Evolutionary conservation across 2,888 invertebrate species (phyloP).

Genomic region (Alcis repandata): DNA sequence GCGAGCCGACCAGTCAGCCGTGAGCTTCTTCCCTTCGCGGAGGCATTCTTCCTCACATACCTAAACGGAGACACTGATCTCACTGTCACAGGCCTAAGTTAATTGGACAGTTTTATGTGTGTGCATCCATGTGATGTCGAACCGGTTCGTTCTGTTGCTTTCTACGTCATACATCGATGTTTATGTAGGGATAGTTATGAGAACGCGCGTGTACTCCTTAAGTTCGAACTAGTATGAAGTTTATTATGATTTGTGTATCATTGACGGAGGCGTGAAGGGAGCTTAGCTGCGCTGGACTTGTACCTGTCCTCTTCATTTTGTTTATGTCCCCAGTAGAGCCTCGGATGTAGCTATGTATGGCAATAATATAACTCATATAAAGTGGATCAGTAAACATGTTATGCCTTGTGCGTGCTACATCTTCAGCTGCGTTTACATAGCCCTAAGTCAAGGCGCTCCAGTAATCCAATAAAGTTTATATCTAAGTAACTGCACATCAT

Average conservation of each 20-base stretch:
- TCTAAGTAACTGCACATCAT: conserved; percentile 12
- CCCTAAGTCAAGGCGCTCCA: conserved; percentile 2
- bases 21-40: conserved; percentile 65
- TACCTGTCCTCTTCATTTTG: conserved; percentile 69
- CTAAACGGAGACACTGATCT: conserved; percentile 67
- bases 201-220: conserved; percentile 59
- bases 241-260: conserved; percentile 82
- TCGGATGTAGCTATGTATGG: conserved; percentile 47
- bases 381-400: conserved; percentile 28
- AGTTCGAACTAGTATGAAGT: conserved; percentile 68
- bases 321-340: conserved; percentile 59
- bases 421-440: conserved; percentile 10
- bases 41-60: conserved; percentile 55
- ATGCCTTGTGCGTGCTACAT: conserved; percentile 13
- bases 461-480: conserved; percentile 22
- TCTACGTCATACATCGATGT: conserved; percentile 79
- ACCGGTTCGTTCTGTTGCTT: conserved; percentile 81
- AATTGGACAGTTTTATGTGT: conserved; percentile 78
- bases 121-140: conserved; percentile 77
- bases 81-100: conserved; percentile 76
- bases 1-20: conserved; percentile 67
- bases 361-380: conserved; percentile 36
- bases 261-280: conserved; percentile 74
- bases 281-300: conserved; percentile 67
- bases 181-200: conserved; percentile 75